A percentile compares a stretch with the other conserved stretches of the same genome.
phyloP scores from a whole-genome alignment of 2,888 invertebrate genomes.

The Sarcophaga carnaria region DNA sequence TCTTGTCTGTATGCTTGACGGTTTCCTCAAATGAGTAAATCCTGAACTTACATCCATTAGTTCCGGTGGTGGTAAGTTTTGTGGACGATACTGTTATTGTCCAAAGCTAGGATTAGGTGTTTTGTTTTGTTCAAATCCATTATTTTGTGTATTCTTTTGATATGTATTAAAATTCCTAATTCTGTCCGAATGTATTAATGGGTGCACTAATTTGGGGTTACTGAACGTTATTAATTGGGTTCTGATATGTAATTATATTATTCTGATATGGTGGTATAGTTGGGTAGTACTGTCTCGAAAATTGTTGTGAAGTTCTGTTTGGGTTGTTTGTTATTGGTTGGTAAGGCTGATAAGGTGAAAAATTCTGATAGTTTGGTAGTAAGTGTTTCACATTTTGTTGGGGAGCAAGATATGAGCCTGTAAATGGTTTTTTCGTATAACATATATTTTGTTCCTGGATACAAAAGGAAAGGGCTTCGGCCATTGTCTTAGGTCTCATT shows the following conservation, averaged over 20 bases:
- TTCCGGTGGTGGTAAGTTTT: conserved; percentile 8
- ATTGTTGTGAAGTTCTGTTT: conserved; percentile 19
- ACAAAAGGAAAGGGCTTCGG: conserved; percentile 38
- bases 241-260: conserved; percentile 34
- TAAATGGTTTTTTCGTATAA: conserved; percentile 17
- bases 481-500: conserved; percentile 28
- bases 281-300: conserved; percentile 16
- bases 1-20: conserved; percentile 16
- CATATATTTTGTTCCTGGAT: conserved; percentile 40
- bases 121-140: conserved; percentile 17
- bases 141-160: conserved; percentile 8
- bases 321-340: conserved; percentile 34
- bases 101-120: conserved; percentile 15
- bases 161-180: conserved; percentile 1
- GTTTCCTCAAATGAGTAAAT: conserved; percentile 30
- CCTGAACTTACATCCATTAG: conserved; percentile 43
- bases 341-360: background rate
- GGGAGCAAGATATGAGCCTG: conserved; percentile 7
- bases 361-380: conserved; percentile 16
- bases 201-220: conserved; percentile 9
- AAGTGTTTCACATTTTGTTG: conserved; percentile 23
- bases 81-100: background rate
- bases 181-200: conserved; percentile 27
- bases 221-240: conserved; percentile 13
- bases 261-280: conserved; percentile 31